Evolutionary conservation across 2,888 invertebrate species (phyloP).

Genomic region (Lochmaea crataegi): DNA sequence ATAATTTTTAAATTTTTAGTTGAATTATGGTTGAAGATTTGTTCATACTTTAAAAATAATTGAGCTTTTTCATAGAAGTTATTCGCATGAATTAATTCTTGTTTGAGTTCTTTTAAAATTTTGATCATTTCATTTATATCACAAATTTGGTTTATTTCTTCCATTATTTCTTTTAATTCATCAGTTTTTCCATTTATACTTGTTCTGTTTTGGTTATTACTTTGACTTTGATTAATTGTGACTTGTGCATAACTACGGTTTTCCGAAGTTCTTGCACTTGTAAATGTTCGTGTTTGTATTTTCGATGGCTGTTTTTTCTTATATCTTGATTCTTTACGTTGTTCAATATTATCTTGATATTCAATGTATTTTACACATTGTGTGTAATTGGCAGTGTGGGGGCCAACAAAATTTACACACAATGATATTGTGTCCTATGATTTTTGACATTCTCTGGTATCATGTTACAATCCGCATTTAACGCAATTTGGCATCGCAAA

Average conservation of each 20-base stretch:
- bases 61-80: background rate
- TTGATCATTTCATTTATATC: background rate
- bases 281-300: background rate
- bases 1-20: too few relatives aligned
- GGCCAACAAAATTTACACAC: too few relatives aligned
- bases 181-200: background rate
- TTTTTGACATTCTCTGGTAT: too few relatives aligned
- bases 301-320: background rate
- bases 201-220: background rate
- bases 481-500: background rate
- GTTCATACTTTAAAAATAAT: background rate
- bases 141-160: background rate
- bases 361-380: background rate
- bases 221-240: background rate
- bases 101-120: background rate
- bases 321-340: background rate
- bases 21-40: too few relatives aligned
- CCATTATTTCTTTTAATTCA: background rate
- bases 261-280: background rate
- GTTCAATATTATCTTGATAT: background rate
- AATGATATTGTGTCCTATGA: too few relatives aligned
- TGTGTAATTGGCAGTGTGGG: too few relatives aligned
- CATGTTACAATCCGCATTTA: background rate
- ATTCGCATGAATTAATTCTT: background rate
- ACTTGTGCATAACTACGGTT: background rate